A percentile compares a stretch with the other conserved stretches of the same genome.
Evolutionary conservation across 1,140 invertebrate species (phyloP).

Genomic region (Agrypnia vestita): DNA sequence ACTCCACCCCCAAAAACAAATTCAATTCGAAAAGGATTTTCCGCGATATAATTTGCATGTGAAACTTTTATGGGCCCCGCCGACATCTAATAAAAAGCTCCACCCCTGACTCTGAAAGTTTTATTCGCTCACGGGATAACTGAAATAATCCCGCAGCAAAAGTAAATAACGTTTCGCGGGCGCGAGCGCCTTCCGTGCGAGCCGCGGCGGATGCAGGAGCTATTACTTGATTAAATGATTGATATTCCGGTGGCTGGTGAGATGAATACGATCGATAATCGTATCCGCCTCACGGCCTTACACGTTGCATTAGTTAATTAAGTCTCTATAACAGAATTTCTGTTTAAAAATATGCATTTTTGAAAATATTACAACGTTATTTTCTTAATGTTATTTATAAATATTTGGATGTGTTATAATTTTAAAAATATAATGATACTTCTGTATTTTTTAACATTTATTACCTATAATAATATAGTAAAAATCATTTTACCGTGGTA

Average conservation of each 20-base stretch:
- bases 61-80: conserved; percentile 59
- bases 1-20: conserved; percentile 55
- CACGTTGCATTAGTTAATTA: background rate
- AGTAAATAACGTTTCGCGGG: conserved; percentile 37
- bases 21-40: conserved; percentile 61
- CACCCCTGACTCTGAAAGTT: conserved; percentile 35
- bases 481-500: no score
- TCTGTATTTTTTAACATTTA: no score
- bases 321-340: background rate
- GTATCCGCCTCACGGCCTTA: background rate
- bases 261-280: background rate
- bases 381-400: no score
- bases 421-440: no score
- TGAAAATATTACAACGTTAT: no score
- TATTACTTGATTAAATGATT: conserved; percentile 53
- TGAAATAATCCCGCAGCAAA: conserved; percentile 47
- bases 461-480: no score
- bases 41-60: conserved; percentile 61
- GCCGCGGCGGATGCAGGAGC: background rate
- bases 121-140: conserved; percentile 46
- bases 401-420: no score
- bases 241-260: conserved; percentile 22
- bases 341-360: no score
- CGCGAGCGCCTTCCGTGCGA: no score
- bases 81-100: conserved; percentile 56